Percentiles rank a stretch among this genome's conserved stretches.
Conservation (phyloP, 2,888 invertebrate species). For the Meteorus cinctellus region DNA sequence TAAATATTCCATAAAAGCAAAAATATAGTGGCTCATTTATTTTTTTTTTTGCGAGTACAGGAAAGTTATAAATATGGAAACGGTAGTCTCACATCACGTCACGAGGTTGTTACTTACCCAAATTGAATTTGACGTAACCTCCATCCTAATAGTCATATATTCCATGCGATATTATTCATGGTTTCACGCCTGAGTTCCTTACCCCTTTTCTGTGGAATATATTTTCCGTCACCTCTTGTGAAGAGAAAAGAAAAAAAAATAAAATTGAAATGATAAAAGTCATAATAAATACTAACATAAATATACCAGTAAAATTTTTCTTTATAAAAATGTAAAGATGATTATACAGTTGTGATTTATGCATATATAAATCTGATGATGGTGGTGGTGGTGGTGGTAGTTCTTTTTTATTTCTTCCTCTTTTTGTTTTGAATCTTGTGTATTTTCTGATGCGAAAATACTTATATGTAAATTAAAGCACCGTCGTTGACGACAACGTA, state of each 20-base stretch:
- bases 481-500: conserved; percentile 1
- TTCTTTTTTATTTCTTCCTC: neutral
- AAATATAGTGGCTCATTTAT: neutral
- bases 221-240: neutral
- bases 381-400: no score
- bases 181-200: neutral
- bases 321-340: no score
- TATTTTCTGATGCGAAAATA: conserved; percentile 1
- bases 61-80: conserved; percentile 8
- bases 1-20: neutral
- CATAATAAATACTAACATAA: neutral
- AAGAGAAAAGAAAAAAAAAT: no score
- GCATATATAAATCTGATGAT: neutral
- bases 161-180: neutral
- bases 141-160: conserved; percentile 8
- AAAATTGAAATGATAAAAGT: neutral
- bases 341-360: neutral
- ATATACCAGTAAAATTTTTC: neutral
- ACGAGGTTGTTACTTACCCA: conserved; percentile 6
- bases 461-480: conserved; percentile 26
- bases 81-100: conserved; percentile 1
- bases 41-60: neutral
- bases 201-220: neutral
- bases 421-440: neutral
- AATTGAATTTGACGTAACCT: conserved; percentile 15